phyloP scores from a whole-genome alignment of 2,888 invertebrate species.

The Brachylomia viminalis region DNA sequence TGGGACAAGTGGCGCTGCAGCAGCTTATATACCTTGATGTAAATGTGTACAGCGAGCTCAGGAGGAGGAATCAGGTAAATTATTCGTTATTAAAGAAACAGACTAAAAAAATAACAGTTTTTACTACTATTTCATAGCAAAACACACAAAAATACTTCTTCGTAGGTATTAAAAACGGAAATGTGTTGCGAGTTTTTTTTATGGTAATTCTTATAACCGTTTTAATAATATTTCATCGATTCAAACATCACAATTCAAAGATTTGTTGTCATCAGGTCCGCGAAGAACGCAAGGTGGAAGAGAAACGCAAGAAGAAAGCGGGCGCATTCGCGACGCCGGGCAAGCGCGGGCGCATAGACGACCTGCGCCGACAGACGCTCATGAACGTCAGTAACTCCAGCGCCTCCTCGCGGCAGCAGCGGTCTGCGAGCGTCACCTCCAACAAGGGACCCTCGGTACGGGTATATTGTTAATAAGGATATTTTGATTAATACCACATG shows the following conservation, averaged over 20 bases:
- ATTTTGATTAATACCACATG: background rate
- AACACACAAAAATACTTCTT: background rate
- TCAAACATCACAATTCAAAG: background rate
- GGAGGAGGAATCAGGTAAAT: conserved; percentile 87
- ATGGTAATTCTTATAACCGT: too few relatives aligned
- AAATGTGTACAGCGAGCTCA: conserved; percentile 95
- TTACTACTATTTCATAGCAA: background rate
- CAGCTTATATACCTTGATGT: conserved; percentile 96
- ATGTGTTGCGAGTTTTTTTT: too few relatives aligned
- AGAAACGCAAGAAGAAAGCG: conserved; percentile 86
- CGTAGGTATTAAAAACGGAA: too few relatives aligned
- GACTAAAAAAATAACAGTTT: too few relatives aligned
- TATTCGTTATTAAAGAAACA: background rate
- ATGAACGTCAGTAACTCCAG: conserved; percentile 86
- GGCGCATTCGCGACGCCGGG: conserved; percentile 83
- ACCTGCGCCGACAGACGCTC: conserved; percentile 82
- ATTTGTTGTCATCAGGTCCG: conserved; percentile 75
- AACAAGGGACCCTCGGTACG: conserved; percentile 72
- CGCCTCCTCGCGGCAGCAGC: conserved; percentile 84
- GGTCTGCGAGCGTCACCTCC: conserved; percentile 82
- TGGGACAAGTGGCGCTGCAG: conserved; percentile 95
- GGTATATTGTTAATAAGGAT: background rate
- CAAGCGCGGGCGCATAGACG: conserved; percentile 79
- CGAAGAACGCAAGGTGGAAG: conserved; percentile 86
- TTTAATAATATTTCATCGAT: too few relatives aligned